A percentile compares a stretch with the other conserved stretches of the same genome.
Evolutionary conservation across 2,797 vertebrate species (phyloP).

Genomic region (Brotogeris chrysoptera): DNA sequence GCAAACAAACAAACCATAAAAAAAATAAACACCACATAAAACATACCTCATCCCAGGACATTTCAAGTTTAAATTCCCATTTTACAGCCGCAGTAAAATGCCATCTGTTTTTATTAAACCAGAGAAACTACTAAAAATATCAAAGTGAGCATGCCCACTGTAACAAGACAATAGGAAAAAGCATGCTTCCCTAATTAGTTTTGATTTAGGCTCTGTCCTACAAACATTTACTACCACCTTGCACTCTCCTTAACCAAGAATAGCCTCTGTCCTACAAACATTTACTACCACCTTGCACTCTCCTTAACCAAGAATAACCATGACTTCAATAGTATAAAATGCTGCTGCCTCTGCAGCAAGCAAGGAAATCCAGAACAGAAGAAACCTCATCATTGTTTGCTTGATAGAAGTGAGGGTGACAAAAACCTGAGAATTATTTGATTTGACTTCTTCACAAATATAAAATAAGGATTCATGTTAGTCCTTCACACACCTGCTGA

Average conservation of each 20-base stretch:
- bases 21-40: too few relatives aligned
- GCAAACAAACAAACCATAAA: too few relatives aligned
- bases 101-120: neutral
- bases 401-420: neutral
- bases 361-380: neutral
- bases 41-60: neutral
- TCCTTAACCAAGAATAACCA: neutral
- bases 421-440: neutral
- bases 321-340: neutral
- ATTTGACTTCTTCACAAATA: neutral
- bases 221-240: neutral
- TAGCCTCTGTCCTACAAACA: neutral
- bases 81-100: conserved; percentile 7
- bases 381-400: neutral
- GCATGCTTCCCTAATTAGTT: neutral
- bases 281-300: neutral
- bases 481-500: neutral
- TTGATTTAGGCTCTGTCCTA: neutral
- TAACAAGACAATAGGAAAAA: neutral
- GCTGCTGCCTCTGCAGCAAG: neutral
- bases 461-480: neutral
- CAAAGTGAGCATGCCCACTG: neutral
- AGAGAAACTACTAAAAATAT: neutral
- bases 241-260: neutral
- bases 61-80: neutral